Evolutionary conservation across 2,888 invertebrate species (phyloP).

Genomic region (Phlogophora meticulosa): DNA sequence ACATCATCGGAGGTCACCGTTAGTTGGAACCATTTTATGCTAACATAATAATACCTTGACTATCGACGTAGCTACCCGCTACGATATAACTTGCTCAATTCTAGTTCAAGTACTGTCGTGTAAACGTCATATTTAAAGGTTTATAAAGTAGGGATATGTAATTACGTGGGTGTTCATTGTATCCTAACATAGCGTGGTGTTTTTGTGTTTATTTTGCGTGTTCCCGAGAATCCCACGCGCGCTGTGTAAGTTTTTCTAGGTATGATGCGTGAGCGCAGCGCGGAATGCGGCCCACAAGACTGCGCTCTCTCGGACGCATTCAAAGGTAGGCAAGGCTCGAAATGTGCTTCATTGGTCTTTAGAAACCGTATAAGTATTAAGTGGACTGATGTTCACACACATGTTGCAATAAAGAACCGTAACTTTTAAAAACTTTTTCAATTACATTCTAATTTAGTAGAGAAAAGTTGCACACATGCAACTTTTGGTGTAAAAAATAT

Average conservation of each 20-base stretch:
- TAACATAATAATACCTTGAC: constrained; percentile 7
- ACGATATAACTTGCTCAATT: constrained; percentile 23
- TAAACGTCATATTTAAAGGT: constrained; percentile 19
- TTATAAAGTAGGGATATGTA: constrained; percentile 31
- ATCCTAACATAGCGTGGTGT: constrained; percentile 68
- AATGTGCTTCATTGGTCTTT: constrained; percentile 56
- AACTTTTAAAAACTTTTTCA: constrained; percentile 5
- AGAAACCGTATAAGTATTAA: constrained; percentile 52
- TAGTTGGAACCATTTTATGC: constrained; percentile 4
- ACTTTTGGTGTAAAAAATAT: not conserved
- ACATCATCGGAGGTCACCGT: not conserved
- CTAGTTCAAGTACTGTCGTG: constrained; percentile 6
- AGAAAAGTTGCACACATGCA: not conserved
- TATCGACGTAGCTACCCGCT: not conserved
- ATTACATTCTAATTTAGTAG: not conserved
- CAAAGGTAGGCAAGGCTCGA: constrained; percentile 60
- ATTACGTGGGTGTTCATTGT: constrained; percentile 70
- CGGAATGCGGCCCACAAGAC: constrained; percentile 76
- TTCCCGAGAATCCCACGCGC: constrained; percentile 79
- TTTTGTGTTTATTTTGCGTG: constrained; percentile 78
- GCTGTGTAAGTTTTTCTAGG: constrained; percentile 80
- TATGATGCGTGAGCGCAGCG: constrained; percentile 77
- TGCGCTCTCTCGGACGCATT: constrained; percentile 70
- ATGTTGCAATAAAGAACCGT: constrained; percentile 1
- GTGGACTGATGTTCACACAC: constrained; percentile 23